Conservation (phyloP, 35 echinoderm and acorn worm genomes). For the Hemicentrotus pulcherrimus region DNA sequence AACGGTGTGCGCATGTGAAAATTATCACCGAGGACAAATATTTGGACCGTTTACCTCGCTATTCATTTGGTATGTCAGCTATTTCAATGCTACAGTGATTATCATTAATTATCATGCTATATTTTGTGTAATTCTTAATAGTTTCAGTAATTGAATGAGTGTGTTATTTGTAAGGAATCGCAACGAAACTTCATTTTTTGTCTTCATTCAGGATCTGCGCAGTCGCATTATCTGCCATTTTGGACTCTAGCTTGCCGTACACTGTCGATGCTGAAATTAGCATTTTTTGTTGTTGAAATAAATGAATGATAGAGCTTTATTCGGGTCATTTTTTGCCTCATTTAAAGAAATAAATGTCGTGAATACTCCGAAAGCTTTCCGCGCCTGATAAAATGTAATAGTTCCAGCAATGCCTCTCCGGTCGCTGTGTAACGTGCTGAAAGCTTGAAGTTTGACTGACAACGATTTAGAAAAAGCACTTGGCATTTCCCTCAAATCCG, state of each 20-base stretch:
- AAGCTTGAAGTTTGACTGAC: too few relatives aligned
- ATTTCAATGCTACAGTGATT: background rate
- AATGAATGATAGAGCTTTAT: too few relatives aligned
- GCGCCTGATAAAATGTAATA: too few relatives aligned
- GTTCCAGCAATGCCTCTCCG: too few relatives aligned
- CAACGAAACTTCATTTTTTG: background rate
- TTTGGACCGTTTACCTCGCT: background rate
- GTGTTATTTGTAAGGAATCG: background rate
- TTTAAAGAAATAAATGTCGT: too few relatives aligned
- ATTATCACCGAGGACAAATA: background rate
- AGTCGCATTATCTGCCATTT: constrained; percentile 44
- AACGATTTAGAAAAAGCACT: too few relatives aligned
- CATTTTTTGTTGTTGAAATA: background rate
- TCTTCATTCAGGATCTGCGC: background rate
- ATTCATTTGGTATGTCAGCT: background rate
- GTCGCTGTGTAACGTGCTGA: too few relatives aligned
- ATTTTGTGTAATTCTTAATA: background rate
- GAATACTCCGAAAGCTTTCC: too few relatives aligned
- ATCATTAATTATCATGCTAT: background rate
- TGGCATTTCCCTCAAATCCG: too few relatives aligned
- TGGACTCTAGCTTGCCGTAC: background rate
- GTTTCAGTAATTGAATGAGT: background rate
- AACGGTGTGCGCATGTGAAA: constrained; percentile 45
- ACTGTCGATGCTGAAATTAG: background rate
- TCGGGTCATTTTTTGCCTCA: too few relatives aligned